Evolutionary conservation across 2,797 vertebrate genomes (phyloP).

Genomic region (Limosa lapponica): DNA sequence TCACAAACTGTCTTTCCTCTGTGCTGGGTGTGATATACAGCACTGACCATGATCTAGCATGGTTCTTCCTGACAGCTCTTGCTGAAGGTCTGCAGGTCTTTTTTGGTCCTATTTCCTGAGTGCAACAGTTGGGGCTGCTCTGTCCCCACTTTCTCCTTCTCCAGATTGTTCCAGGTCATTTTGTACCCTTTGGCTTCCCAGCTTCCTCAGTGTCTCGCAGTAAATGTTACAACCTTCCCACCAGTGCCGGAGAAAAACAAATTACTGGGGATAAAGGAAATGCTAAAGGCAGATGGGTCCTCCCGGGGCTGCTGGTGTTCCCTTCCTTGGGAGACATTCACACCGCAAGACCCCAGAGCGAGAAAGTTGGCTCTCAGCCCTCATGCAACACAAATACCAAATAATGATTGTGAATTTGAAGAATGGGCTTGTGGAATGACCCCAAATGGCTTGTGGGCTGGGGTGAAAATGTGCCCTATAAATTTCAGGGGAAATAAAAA

Average conservation of each 20-base stretch:
- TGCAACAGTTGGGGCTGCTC: background rate
- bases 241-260: background rate
- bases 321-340: background rate
- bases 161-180: background rate
- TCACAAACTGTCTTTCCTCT: background rate
- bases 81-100: background rate
- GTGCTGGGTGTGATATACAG: background rate
- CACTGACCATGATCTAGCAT: background rate
- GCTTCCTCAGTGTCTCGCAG: background rate
- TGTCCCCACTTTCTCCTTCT: background rate
- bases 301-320: background rate
- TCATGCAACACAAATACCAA: background rate
- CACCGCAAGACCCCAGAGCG: accelerated
- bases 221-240: background rate
- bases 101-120: background rate
- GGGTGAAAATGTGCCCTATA: background rate
- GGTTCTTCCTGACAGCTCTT: background rate
- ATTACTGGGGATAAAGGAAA: background rate
- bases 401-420: background rate
- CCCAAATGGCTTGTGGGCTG: background rate
- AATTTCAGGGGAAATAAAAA: background rate
- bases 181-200: background rate
- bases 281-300: background rate
- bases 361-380: background rate
- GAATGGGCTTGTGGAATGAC: background rate